Conservation (phyloP, 2,888 invertebrate genomes). For the Cryptocheilus praepositus region DNA sequence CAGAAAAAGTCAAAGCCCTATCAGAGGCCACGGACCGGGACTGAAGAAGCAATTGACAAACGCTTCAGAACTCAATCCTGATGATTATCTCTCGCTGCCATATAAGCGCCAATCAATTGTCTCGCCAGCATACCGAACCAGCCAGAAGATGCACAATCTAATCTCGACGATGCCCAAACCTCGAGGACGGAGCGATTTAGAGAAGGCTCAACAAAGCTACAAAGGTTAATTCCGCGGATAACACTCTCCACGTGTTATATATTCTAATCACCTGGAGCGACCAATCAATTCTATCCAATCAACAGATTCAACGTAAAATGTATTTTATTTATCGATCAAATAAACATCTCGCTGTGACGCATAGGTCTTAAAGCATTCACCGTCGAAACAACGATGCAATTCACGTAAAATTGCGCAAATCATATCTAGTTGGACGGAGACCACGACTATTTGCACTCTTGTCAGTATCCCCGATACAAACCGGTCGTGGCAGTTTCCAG, state of each 20-base stretch:
- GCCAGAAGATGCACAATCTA: background rate
- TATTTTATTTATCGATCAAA: conserved; percentile 7
- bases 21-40: background rate
- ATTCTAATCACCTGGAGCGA: background rate
- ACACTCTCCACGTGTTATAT: background rate
- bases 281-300: conserved; percentile 9
- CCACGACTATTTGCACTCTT: no score
- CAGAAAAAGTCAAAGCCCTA: conserved; percentile 24
- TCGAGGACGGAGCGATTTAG: conserved; percentile 3
- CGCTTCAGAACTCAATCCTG: background rate
- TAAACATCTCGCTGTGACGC: background rate
- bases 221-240: background rate
- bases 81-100: conserved; percentile 3
- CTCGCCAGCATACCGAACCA: background rate
- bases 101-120: background rate
- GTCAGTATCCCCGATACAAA: no score
- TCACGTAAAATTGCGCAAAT: no score
- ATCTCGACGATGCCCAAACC: background rate
- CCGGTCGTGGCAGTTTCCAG: no score
- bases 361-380: background rate
- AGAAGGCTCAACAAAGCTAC: background rate
- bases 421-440: no score
- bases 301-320: conserved; percentile 5
- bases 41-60: conserved; percentile 1
- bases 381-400: no score